Evolutionary conservation across 2,113 vertebrate species (phyloP), one percentile per base, ranked within the genome.

Genomic region (Eolophus roseicapilla): DNA sequence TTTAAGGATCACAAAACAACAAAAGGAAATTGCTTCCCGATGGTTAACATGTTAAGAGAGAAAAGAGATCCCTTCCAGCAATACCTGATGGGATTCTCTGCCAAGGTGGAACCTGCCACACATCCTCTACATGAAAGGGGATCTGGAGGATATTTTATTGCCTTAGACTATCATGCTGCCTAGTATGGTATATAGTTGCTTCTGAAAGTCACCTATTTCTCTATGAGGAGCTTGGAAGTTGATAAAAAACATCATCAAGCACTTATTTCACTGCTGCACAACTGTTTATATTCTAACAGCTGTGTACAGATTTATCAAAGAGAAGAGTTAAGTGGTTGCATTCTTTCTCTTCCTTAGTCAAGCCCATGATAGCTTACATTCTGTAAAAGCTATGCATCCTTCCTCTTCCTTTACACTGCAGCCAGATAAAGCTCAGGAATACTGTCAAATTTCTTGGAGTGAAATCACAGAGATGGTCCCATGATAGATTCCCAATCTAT

Each of bases 51-150:
- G 44, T 44, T 87, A 44, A 86, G 59, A 83, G 64, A 89, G 76
- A 83, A 83, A 74, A 77, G 28, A 86, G n/a, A 73, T 92, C 86
- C 80, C 74, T 96, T 70, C 82, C 65, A 82, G 77, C 52, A 82
- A 75, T 28, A 68, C 43, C 76, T 90, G 83, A 93, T 55, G 65
- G 92, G 77, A 78, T 88, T 71, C 64, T 31, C 74, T 65, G 69
- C 75, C 29, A 39, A 76, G 69, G 64, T 55, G 47, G 69, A 86
- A 71, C 39, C 73, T 92, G 60, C 29, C 52, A 75, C 71, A 53
- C 43, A 50, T 92, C 33, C 62, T 78, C 28, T 68, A 14, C 57
- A 86, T 92, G 60, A 86, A 88, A 94, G 47, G 8, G 11, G 35
- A 78, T 46, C 62, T 65, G 55, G 59, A 86, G 43, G 79, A 53